Percentiles rank a stretch among this genome's conserved stretches.
Conservation (phyloP, 53 echinoderm and acorn worm species). For the Apostichopus leukothele region DNA sequence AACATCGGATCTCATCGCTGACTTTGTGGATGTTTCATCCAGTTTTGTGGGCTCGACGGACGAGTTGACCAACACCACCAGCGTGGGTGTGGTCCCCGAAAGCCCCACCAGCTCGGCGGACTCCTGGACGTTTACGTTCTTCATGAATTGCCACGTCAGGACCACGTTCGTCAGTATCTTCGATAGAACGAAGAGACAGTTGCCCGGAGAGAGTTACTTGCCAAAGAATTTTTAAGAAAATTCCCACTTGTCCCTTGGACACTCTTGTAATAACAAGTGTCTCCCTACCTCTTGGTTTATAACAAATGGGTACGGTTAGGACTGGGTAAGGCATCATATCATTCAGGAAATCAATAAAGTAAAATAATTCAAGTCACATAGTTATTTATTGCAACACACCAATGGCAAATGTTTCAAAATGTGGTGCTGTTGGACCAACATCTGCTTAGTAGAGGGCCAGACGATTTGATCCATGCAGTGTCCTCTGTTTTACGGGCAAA, state of each 20-base stretch:
- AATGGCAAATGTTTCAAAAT: too few species aligned
- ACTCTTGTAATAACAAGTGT: neutral
- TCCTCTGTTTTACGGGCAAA: too few species aligned
- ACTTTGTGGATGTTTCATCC: constrained; percentile 35
- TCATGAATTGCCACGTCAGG: constrained; percentile 9
- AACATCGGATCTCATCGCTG: constrained; percentile 36
- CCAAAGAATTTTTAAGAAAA: neutral
- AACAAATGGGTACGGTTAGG: too few species aligned
- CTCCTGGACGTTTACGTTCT: constrained; percentile 1
- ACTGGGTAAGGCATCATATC: too few species aligned
- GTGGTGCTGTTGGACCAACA: too few species aligned
- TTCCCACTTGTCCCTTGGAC: neutral
- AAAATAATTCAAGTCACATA: too few species aligned
- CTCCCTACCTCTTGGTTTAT: too few species aligned
- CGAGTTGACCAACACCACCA: constrained; percentile 9
- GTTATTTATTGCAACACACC: too few species aligned
- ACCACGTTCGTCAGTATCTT: constrained; percentile 12
- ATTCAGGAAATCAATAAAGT: too few species aligned
- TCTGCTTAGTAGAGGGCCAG: too few species aligned
- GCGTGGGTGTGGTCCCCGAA: neutral
- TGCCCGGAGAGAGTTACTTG: neutral
- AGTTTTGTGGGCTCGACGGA: constrained; percentile 32
- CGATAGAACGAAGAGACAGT: neutral
- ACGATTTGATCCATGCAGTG: too few species aligned
- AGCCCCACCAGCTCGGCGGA: neutral